Base-by-base conservation (phyloP, 2,888 invertebrate genomes). In the Brassicogethes aeneus region DNA sequence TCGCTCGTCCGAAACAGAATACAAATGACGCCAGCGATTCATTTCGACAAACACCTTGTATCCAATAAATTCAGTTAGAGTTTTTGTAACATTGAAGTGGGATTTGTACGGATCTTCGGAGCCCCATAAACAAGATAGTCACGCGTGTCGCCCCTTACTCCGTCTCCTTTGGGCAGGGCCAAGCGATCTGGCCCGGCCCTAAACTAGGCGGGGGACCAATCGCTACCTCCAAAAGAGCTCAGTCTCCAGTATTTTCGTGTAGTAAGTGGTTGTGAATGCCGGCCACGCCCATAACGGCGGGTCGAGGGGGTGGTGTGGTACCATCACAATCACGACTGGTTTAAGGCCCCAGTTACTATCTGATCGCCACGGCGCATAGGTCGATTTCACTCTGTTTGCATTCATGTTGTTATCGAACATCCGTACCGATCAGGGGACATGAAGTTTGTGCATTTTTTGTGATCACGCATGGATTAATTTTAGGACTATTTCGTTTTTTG, bases 21-120 rank as follows among this genome's bases (percentile, higher is more conserved):
- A 69, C 68, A 68, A 69, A 69, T 64, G 67, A 69, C 62, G 62
- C 63, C 57, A 65, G 61, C 66, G 65, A 68, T 68, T 66, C 68
- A 68, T 69, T 68, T 65, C 64, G 63, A 65, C 66, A 64, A 69
- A 69, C 69, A 69, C 68, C 67, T 66, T 69, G 69, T 69, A 68
- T 66, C 68, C 67, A 68, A 69, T 69, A 69, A 69, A 69, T 68
- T 68, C 68, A 62, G 66, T 68, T 68, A 68, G 14, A 32, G 66
- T 66, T 67, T 65, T 66, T 66, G 67, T 66, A 64, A 64, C 62
- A 58, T 54, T 60, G 62, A 61, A 64, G 67, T 64, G 65, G 68
- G 67, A 68, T 69, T 68, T 68, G 68, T 68, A 55, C 60, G 65
- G 67, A 65, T 68, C 65, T 62, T 60, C 57, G 63, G 60, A 65